Evolutionary conservation across 2,797 vertebrate species (phyloP), one percentile per base, ranked within the genome.

Genomic region (Mionectes olivaceus): DNA sequence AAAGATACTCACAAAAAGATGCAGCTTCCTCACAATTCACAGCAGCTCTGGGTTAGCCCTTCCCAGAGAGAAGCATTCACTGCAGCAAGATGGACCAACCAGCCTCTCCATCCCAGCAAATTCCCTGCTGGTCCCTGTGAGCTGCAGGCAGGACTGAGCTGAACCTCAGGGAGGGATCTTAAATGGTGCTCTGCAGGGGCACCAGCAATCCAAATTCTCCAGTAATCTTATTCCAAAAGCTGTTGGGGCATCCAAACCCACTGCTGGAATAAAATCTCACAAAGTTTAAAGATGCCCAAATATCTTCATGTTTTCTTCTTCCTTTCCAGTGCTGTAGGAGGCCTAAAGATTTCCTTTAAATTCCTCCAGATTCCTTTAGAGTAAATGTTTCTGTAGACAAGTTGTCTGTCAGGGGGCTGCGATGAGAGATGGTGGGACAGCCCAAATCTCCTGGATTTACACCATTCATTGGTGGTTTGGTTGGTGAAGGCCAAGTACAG

Each of bases 381-480:
- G 83, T 98, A 96, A 73, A 97, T 75, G 68, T 97, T 98, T 87
- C 5, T 83, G 86, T 96, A 95, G 35, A 30, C 14, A 3, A 30
- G 33, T 32, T 7, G 52, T 35, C 71, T 74, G 57, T 24, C 30
- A 5, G 0, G 68, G 53, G 84, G 84, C 78, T 89, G 84, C 1
- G 47, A 6, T 1, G 70, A 41, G 8, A 22, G 46, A 2, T 30
- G 92, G 18, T 16, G 74, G 11, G 79, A 89, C 5, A 61, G 61
- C 33, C 83, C 60, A 3, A 76, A 76, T 46, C 98, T 97, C 88
- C 97, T 95, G 27, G 97, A 96, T 91, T 98, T 99, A 97, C 97
- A 98, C 99, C 99, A 99, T 89, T 99, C 99, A 0, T 99, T 99
- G 65, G 98, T 98, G 7, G 99, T 99, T 95, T 99, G 99, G 97